A percentile compares a stretch with the other conserved stretches of the same genome.
Conservation (phyloP, 2,113 vertebrate species). For the Danio rerio region DNA sequence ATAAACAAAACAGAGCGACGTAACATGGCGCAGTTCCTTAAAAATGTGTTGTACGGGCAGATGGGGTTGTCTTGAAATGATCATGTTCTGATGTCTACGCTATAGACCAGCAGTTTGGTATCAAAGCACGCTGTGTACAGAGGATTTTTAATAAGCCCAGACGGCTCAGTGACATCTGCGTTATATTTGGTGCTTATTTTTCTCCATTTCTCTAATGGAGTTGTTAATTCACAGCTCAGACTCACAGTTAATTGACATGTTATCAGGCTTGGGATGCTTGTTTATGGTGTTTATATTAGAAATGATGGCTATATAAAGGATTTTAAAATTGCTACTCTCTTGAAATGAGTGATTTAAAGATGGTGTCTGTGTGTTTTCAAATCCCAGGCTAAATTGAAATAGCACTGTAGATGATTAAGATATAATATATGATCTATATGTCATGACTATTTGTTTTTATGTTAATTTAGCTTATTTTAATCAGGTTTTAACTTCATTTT, state of each 20-base stretch:
- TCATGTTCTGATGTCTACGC: constrained; percentile 45
- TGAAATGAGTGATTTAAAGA: not conserved
- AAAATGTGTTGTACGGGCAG: constrained; percentile 43
- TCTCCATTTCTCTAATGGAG: constrained; percentile 3
- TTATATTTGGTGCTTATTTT: constrained; percentile 52
- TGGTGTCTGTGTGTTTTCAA: not conserved
- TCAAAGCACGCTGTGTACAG: constrained; percentile 49
- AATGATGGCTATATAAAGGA: not conserved
- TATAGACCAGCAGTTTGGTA: constrained; percentile 40
- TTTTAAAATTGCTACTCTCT: not conserved
- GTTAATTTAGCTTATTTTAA: no score
- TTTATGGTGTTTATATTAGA: not conserved
- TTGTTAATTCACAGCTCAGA: constrained; percentile 28
- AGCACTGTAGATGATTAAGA: no score
- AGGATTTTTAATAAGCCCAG: constrained; percentile 55
- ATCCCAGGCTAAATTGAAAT: no score
- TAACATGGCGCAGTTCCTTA: not conserved
- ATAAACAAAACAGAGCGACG: not conserved
- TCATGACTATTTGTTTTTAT: no score
- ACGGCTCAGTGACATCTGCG: constrained; percentile 50
- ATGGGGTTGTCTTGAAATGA: constrained; percentile 34
- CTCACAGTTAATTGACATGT: constrained; percentile 17
- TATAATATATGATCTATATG: no score
- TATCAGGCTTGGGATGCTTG: not conserved
- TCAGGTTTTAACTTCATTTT: no score